Conservation (phyloP, 92 coral and sea anemone species). For the Heteractis magnifica region DNA sequence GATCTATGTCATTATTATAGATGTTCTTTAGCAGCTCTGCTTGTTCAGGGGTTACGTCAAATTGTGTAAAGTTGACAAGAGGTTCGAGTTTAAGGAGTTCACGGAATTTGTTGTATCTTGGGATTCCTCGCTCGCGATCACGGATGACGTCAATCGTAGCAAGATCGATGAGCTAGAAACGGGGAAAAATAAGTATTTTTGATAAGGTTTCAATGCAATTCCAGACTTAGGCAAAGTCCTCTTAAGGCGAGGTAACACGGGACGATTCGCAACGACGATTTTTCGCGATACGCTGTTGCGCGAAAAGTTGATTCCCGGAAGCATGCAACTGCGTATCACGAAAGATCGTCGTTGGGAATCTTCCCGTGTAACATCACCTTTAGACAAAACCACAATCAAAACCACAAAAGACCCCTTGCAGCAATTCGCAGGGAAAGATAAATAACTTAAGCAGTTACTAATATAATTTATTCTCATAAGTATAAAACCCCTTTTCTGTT, state of each 20-base stretch:
- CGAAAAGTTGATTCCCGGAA: too few species aligned
- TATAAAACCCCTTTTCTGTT: too few species aligned
- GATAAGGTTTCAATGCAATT: background rate
- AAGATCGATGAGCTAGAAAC: constrained; percentile 61
- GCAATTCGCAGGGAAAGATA: too few species aligned
- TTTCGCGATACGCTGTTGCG: too few species aligned
- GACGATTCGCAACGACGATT: too few species aligned
- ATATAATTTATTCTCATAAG: too few species aligned
- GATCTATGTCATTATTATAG: constrained; percentile 63
- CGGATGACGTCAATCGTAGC: constrained; percentile 78
- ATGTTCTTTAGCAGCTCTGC: constrained; percentile 49
- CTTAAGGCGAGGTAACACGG: background rate
- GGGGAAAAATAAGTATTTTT: background rate
- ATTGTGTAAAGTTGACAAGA: constrained; percentile 48
- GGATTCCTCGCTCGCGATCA: constrained; percentile 84
- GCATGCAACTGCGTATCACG: too few species aligned
- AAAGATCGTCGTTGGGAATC: too few species aligned
- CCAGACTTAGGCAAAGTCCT: background rate
- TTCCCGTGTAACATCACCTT: too few species aligned
- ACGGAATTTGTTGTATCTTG: constrained; percentile 86
- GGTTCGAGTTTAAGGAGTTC: constrained; percentile 46
- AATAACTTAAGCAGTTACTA: too few species aligned
- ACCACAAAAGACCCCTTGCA: too few species aligned
- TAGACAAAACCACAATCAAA: too few species aligned
- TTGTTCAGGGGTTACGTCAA: constrained; percentile 53